Evolutionary conservation across 1,140 invertebrate species (phyloP), one percentile per base, ranked within the genome.

Genomic region (Drosophila lini): DNA sequence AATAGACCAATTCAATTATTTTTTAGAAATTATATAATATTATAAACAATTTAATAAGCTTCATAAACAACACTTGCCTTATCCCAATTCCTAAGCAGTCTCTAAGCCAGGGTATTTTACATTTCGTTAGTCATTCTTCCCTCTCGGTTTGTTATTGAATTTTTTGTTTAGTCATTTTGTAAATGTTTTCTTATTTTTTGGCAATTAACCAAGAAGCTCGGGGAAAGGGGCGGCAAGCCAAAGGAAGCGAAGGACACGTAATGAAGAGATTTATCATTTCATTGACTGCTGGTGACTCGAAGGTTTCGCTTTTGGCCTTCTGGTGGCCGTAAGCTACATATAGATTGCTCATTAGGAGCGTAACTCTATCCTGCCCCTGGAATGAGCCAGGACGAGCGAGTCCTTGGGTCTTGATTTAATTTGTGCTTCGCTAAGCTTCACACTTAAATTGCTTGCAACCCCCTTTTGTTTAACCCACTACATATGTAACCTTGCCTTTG

Each of bases 91-190:
- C 9, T 6, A 19, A 19, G 5, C 25, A 8, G 1, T 8, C 0
- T 38, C 2, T 6, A 61, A 48, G 10, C 11, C 5, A 68, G 61
- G 31, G 65, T 65, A 65, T 69, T 36, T 32, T 9, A 19, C 7
- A 25, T 44, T 44, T 65, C 38, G 6, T 9, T 5, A 13, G 3
- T 19, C 31, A 28, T 28, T 55, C 41, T 34, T 28, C 9, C 10
- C 22, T 53, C 47, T 56, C 8, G n/a, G 9, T 68, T 73, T 64
- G 70, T 59, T 62, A 80, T 83, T 69, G 48, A 44, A 68, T 82
- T 84, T 82, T 81, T 53, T 69, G 74, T 79, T 64, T 47, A 81
- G 74, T 85, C 79, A 86, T 74, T 81, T 78, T 75, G 50, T 42
- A 76, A 76, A 67, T 58, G 64, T 79, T 68, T 77, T 13, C 10